These are phyloP conservation scores for Drosophila birchii DNA, from an alignment of 2,888 invertebrate species.

Conservation along the genomic window DNA sequence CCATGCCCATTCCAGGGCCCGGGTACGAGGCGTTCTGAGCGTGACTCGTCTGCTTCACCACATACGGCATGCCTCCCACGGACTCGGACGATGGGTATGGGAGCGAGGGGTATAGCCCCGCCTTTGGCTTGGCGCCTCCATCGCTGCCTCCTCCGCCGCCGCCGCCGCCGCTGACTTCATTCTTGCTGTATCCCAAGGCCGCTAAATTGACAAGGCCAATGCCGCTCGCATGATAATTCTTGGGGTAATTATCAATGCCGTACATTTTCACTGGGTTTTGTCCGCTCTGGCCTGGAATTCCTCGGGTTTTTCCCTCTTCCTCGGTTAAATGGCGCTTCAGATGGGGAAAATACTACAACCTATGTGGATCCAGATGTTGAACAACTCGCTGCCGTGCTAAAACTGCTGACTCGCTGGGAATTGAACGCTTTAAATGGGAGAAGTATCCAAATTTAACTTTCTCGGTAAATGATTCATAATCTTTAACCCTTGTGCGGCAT, in stretches of 20 bases:
- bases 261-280: slow-evolving; percentile 58
- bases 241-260: slow-evolving; percentile 81
- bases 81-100: slow-evolving; percentile 77
- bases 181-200: slow-evolving; percentile 81
- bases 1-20: slow-evolving; percentile 35
- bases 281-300: background rate
- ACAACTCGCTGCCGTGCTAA: slow-evolving; percentile 46
- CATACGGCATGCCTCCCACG: slow-evolving; percentile 74
- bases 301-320: slow-evolving; percentile 5
- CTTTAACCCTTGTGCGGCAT: slow-evolving; percentile 55
- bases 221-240: slow-evolving; percentile 83
- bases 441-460: slow-evolving; percentile 75
- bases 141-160: slow-evolving; percentile 22
- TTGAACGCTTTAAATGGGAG: slow-evolving; percentile 67
- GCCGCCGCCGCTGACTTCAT: slow-evolving; percentile 62
- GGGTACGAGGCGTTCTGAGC: slow-evolving; percentile 62
- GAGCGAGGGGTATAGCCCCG: slow-evolving; percentile 80
- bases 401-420: slow-evolving; percentile 70
- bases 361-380: slow-evolving; percentile 36
- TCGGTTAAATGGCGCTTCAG: slow-evolving; percentile 42
- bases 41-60: slow-evolving; percentile 62
- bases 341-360: slow-evolving; percentile 25
- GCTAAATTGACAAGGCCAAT: slow-evolving; percentile 83
- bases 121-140: slow-evolving; percentile 55
- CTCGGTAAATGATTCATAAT: slow-evolving; percentile 66